Percentiles rank a stretch among this genome's conserved stretches.
phyloP scores from a whole-genome alignment of 2,888 invertebrate genomes.

The Cartodere bifasciata region DNA sequence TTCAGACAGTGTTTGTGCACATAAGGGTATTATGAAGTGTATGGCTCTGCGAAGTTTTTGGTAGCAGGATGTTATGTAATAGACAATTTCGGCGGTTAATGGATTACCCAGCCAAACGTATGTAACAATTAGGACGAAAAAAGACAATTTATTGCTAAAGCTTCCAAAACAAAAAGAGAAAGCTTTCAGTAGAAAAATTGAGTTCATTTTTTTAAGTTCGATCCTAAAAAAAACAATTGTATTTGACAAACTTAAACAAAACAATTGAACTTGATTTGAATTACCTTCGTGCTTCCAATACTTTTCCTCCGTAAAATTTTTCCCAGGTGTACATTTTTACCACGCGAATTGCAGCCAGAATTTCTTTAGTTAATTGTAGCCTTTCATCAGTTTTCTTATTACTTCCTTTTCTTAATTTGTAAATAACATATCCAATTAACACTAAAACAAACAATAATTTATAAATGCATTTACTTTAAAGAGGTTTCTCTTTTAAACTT shows the following conservation, averaged over 20 bases:
- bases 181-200: conserved; percentile 4
- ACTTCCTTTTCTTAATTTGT: no score
- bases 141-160: conserved; percentile 8
- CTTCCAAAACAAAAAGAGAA: conserved; percentile 7
- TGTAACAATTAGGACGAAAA: conserved; percentile 7
- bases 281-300: conserved; percentile 21
- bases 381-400: conserved; percentile 21
- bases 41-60: conserved; percentile 5
- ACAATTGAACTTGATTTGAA: no score
- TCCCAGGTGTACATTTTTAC: conserved; percentile 26
- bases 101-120: conserved; percentile 7
- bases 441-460: no score
- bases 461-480: no score
- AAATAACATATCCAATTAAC: no score
- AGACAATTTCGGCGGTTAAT: conserved; percentile 11
- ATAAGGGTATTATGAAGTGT: conserved; percentile 9
- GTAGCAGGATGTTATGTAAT: conserved; percentile 10
- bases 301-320: conserved; percentile 19
- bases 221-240: conserved; percentile 7
- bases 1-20: conserved; percentile 10
- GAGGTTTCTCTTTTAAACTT: no score
- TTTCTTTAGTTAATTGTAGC: conserved; percentile 21
- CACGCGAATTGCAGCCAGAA: conserved; percentile 21
- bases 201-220: conserved; percentile 6
- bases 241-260: no score